Base-by-base conservation (phyloP, 2,888 invertebrate species). In the Tenodera sinensis region DNA sequence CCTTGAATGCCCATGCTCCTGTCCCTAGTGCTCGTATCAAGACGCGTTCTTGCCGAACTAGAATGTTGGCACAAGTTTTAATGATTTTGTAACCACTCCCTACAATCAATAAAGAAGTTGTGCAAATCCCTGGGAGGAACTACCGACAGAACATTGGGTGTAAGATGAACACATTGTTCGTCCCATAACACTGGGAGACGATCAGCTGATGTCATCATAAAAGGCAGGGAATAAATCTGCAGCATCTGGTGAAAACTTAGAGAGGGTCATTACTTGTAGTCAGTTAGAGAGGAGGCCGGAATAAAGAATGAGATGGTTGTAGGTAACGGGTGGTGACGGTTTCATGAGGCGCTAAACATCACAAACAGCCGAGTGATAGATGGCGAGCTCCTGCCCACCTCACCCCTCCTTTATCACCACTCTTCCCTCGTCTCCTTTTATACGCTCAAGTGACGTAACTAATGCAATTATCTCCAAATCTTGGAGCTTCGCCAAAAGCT, bases 381-480 rank as follows among this genome's bases (percentile, higher is more conserved):
- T 71, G 83, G 28, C n/a, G 25, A 9, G 25, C 54, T 28, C 34
- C 34, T 47, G 83, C 54, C 84, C 84, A 54, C 83, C 82, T 47
- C 83, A 28, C 28, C 81, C 54, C 28, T 54, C 86, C 28, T 47
- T 84, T 83, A 28, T 83, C 87, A 9, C 27, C 54, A n/a, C n/a
- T 86, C 84, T 88, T 54, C 54, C 54, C 54, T 71, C 54, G 54
- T 71, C 54, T 88, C 83, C 89, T 89, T 90, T 90, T 89, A 88
- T 88, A 71, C 90, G 90, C 89, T 84, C 90, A 88, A 90, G 89
- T 90, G 90, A 90, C 90, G 90, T 88, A 84, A 89, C 89, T 90
- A 90, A 90, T 83, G 90, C 90, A 90, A 90, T 90, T 90, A 90
- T 88, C 88, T 89, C 89, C 88, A 83, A 89, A 89, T 89, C 89